These are phyloP conservation scores for Grammomys surdaster DNA, from an alignment of 2,113 vertebrate species.

Conservation along the genomic window DNA sequence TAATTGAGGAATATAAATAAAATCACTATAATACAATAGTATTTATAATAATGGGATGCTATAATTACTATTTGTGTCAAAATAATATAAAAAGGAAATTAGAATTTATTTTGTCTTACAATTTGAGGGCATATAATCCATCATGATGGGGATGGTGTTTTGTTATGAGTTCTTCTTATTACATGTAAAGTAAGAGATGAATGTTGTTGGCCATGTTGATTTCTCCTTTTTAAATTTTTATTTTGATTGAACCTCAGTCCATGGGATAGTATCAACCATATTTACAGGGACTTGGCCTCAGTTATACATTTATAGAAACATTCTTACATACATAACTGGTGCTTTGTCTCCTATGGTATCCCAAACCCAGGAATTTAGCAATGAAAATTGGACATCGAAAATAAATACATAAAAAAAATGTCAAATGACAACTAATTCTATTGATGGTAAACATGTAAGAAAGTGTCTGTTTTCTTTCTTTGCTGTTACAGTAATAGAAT, in stretches of 20 bases:
- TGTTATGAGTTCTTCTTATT: background rate
- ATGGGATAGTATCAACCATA: background rate
- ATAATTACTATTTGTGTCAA: background rate
- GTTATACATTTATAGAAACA: background rate
- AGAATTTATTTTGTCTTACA: background rate
- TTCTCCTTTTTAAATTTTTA: background rate
- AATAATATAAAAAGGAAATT: background rate
- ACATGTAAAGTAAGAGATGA: background rate
- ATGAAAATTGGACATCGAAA: background rate
- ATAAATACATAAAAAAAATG: background rate
- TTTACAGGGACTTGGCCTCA: background rate
- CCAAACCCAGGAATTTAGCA: background rate
- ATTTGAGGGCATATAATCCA: background rate
- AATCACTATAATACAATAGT: background rate
- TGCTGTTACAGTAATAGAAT: background rate
- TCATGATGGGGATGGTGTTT: no score
- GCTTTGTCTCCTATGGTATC: background rate
- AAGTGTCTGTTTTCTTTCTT: background rate
- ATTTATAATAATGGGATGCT: background rate
- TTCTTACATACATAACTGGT: background rate
- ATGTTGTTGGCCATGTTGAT: background rate
- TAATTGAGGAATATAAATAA: background rate
- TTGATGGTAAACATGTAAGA: background rate
- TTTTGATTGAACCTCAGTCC: background rate
- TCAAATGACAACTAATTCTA: background rate